Evolutionary conservation across 2,797 vertebrate species (phyloP).

Genomic region (Spheniscus humboldti): DNA sequence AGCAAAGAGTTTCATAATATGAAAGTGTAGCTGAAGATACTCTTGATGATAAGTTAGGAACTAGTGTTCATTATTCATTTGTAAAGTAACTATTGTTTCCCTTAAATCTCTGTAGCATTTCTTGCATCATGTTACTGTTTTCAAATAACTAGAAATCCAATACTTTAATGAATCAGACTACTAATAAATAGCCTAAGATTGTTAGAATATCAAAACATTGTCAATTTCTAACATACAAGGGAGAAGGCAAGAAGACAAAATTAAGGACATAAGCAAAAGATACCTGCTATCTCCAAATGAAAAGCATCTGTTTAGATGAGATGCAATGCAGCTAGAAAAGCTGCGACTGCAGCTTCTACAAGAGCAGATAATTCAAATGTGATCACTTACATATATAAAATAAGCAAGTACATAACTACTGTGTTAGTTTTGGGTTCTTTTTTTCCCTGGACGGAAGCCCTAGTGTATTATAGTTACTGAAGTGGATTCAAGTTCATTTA

Average conservation of each 20-base stretch:
- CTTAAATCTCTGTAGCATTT: neutral
- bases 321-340: neutral
- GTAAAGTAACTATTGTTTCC: neutral
- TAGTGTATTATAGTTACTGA: neutral
- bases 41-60: neutral
- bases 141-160: neutral
- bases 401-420: neutral
- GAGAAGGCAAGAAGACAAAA: neutral
- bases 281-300: neutral
- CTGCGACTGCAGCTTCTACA: neutral
- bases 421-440: fast-evolving
- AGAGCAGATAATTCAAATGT: neutral
- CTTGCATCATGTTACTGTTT: neutral
- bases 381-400: neutral
- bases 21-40: neutral
- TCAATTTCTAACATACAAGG: neutral
- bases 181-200: neutral
- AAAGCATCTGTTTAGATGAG: neutral
- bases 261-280: neutral
- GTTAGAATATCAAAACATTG: neutral
- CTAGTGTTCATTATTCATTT: neutral
- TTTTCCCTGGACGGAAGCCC: neutral
- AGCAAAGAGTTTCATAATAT: neutral
- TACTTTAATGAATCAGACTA: neutral
- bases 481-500: neutral